Evolutionary conservation across 2,797 vertebrate genomes (phyloP), one percentile per base, ranked within the genome.

Genomic region (Danio albolineatus): DNA sequence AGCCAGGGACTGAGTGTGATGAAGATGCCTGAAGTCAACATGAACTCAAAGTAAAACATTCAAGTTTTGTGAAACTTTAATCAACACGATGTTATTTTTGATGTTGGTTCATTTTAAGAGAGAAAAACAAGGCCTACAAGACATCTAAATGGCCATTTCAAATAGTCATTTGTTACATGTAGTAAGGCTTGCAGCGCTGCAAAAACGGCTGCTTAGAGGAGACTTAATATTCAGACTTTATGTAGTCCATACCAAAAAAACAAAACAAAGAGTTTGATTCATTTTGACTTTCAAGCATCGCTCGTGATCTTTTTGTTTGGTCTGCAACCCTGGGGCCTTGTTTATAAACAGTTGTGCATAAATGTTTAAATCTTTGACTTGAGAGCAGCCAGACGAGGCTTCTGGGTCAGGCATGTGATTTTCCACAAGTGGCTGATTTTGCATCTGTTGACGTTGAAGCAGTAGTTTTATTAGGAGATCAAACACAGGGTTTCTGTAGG

Each of bases 1-100:
- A 62, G 53, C 17, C 13, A 43, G 60, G 6, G 67, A 43, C 21
- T 44, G 48, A 82, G 76, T 82, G 28, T 6, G 46, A 66, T 10
- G 60, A 6, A 64, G 6, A 44, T n/a, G 12, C 16, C n/a, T 53
- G 0, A 76, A 76, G 19, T 76, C 49, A 77, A 66, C 51, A 57
- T 38, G 21, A 64, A 28, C 17, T 41, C 10, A n/a, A 17, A 16
- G 8, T 73, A 2, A 60, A n/a, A 13, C 21, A 28, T 28, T 28
- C 28, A 1, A 1, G 28, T 28, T 28, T 19, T 39, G 7, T 57
- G 5, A 16, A 56, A 17, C 28, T 28, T 28, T 28, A 28, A 66
- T 16, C 13, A 16, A 46, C 48, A 21, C 6, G 5, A 28, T 28
- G 28, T 28, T n/a, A 65, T 7, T 17, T 53, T 53, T 13, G 65